Base-by-base conservation (phyloP, 2,113 vertebrate species). In the Podarcis raffonei region DNA sequence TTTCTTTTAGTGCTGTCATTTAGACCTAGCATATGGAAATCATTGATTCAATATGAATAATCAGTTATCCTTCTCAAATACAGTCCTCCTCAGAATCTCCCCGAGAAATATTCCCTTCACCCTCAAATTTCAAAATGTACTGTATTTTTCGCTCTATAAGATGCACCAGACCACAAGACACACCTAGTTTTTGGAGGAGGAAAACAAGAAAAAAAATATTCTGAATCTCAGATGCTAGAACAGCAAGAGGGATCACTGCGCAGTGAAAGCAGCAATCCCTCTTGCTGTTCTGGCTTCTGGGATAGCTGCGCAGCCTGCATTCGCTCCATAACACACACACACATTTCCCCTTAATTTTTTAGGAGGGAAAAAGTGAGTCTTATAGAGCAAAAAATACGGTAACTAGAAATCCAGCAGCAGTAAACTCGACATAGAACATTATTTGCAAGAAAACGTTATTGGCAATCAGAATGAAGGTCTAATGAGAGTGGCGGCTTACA, bases 11-110 rank as follows among this genome's bases (percentile, higher is more conserved):
- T 68, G 6, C 22, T 23, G 22, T 68, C 66, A 66, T 81, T 86
- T 53, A 85, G 0, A 27, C 84, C 22, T 83, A 90, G 30, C 89
- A 87, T 37, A 75, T 72, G 82, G 89, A 4, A 66, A 39, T 4
- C 90, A 86, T 79, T 91, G 6, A 39, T 92, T 88, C 89, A 77
- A 87, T 80, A 27, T 5, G 37, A 91, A 15, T 83, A 76, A 20
- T 65, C 13, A 25, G 16, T 74, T 13, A 16, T 76, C 62, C 32
- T 65, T 35, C 37, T 76, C 72, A 9, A 83, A 87, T 15, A 42
- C 6, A 62, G 12, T 27, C 16, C 22, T 74, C 71, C 78, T 83
- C 72, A 39, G 92, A 91, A 91, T 65, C 66, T 74, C 85, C 53
- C 85, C 22, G 82, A 32, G 80, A 87, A 80, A 71, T 79, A 90